Conservation (phyloP, 2,797 vertebrate species). For the Chelonia mydas region DNA sequence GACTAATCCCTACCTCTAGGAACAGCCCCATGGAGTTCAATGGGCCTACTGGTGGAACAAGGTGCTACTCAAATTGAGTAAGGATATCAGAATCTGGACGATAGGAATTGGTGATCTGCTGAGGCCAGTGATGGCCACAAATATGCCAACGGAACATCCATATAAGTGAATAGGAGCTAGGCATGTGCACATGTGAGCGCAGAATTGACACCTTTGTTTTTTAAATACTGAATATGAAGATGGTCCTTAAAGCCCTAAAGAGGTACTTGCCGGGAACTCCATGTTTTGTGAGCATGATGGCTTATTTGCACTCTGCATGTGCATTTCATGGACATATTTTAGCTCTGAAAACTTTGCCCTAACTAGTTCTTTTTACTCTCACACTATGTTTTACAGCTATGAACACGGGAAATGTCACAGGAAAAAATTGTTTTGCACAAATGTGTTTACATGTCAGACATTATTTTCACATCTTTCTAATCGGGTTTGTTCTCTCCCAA, state of each 20-base stretch:
- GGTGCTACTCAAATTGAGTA: fast-evolving
- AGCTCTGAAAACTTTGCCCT: conserved; percentile 16
- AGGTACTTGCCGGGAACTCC: fast-evolving
- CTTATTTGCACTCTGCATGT: neutral
- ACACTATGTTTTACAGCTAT: neutral
- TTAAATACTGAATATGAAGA: neutral
- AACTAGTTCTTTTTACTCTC: conserved; percentile 5
- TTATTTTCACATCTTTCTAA: neutral
- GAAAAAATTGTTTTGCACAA: neutral
- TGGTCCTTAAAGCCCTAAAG: neutral
- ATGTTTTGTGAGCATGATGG: neutral
- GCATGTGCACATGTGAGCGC: neutral
- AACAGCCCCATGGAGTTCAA: neutral
- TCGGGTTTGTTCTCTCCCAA: neutral
- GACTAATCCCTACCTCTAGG: neutral
- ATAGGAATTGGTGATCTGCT: fast-evolving
- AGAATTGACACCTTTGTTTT: neutral
- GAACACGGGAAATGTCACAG: neutral
- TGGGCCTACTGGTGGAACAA: fast-evolving
- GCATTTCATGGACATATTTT: conserved; percentile 3
- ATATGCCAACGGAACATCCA: neutral
- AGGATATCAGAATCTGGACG: neutral
- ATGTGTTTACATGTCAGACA: neutral
- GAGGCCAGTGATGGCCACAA: neutral
- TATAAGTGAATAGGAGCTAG: neutral